phyloP scores from a whole-genome alignment of 2,888 invertebrate genomes.

The Copidosoma aretas region DNA sequence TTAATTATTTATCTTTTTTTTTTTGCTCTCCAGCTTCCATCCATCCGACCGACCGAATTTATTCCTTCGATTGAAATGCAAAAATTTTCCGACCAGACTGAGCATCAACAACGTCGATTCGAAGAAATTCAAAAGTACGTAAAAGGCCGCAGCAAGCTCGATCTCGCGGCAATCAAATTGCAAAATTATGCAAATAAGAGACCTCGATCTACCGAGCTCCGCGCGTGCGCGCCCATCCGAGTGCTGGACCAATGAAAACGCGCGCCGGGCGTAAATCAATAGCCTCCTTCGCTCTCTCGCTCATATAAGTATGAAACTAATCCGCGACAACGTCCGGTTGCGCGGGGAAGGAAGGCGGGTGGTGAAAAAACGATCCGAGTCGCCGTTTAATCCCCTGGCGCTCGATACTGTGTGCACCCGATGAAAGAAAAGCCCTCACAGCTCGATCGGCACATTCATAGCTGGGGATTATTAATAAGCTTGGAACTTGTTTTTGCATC shows the following conservation, averaged over 20 bases:
- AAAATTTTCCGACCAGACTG: background rate
- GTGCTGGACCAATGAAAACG: background rate
- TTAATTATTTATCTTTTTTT: too few relatives aligned
- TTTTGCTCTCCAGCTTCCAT: too few relatives aligned
- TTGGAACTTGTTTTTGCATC: conserved; percentile 16
- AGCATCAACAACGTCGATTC: background rate
- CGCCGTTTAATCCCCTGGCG: background rate
- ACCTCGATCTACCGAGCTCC: conserved; percentile 33
- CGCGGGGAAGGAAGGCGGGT: too few relatives aligned
- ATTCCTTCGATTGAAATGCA: background rate
- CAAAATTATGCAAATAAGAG: conserved; percentile 54
- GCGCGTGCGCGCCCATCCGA: background rate
- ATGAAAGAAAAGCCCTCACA: background rate
- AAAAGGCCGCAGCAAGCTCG: conserved; percentile 12
- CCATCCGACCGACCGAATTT: too few relatives aligned
- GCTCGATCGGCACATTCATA: background rate
- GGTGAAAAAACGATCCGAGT: background rate
- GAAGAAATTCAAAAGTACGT: background rate
- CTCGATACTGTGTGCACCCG: background rate
- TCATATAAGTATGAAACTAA: too few relatives aligned
- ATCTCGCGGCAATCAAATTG: conserved; percentile 46
- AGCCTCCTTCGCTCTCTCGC: too few relatives aligned
- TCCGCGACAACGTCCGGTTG: too few relatives aligned
- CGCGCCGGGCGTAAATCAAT: background rate
- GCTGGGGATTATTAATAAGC: background rate